phyloP scores from a whole-genome alignment of 2,113 vertebrate genomes.

The Andinoacara biseriatus region DNA sequence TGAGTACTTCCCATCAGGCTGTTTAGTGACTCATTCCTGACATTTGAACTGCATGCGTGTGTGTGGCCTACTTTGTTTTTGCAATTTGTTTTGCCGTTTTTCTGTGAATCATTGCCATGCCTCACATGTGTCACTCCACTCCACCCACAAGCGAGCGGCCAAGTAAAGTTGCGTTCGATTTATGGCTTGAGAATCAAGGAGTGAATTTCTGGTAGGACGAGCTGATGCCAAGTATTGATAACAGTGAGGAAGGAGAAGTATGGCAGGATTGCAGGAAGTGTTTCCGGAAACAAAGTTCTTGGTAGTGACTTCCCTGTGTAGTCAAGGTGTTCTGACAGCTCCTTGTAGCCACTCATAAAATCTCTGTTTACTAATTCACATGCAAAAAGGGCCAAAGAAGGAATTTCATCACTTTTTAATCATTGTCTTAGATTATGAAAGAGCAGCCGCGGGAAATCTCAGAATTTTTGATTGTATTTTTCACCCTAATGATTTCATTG shows the following conservation, averaged over 20 bases:
- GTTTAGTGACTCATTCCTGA: slow-evolving; percentile 66
- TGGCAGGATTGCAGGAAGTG: slow-evolving; percentile 16
- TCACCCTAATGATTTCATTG: slow-evolving; percentile 50
- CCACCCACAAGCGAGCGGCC: not conserved
- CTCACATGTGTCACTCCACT: not conserved
- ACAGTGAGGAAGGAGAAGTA: slow-evolving; percentile 32
- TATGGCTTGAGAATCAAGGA: slow-evolving; percentile 6
- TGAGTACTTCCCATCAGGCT: slow-evolving; percentile 51
- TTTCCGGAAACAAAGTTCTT: slow-evolving; percentile 30
- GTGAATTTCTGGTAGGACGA: slow-evolving; percentile 37
- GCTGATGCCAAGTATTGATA: slow-evolving; percentile 49
- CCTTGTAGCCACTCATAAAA: not conserved
- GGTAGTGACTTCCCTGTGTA: slow-evolving; percentile 16
- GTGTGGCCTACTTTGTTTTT: slow-evolving; percentile 30
- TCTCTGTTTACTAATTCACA: slow-evolving; percentile 16
- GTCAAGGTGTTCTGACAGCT: slow-evolving; percentile 13
- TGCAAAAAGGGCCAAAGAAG: not conserved
- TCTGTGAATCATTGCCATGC: slow-evolving; percentile 50
- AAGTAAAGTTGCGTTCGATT: not conserved
- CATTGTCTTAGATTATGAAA: slow-evolving; percentile 27
- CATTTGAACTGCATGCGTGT: slow-evolving; percentile 53
- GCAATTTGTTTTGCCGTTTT: slow-evolving; percentile 31
- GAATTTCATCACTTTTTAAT: slow-evolving; percentile 46
- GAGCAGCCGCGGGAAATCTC: slow-evolving; percentile 26
- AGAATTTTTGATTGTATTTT: slow-evolving; percentile 40